phyloP scores from a whole-genome alignment of 2,113 vertebrate genomes.

The Hepsetus odoe region DNA sequence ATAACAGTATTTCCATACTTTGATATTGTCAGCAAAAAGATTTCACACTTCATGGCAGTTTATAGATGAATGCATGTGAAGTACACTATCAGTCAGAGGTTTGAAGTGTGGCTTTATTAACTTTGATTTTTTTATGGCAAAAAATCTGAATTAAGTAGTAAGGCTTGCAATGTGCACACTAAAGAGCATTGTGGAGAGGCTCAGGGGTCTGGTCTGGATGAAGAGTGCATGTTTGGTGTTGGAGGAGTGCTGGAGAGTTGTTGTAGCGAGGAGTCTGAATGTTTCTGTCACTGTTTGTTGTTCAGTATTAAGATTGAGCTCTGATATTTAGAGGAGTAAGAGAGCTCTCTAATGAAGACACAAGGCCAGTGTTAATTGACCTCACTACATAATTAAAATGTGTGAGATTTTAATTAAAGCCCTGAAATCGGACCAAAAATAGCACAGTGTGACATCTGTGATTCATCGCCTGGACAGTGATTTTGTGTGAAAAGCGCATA shows the following conservation, averaged over 20 bases:
- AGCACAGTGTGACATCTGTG: slow-evolving; percentile 18
- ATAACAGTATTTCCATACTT: too few relatives aligned
- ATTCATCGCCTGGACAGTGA: slow-evolving; percentile 39
- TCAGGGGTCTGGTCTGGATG: neutral
- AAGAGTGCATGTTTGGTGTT: neutral
- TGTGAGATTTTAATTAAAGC: slow-evolving; percentile 45
- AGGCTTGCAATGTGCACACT: neutral
- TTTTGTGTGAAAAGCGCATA: neutral
- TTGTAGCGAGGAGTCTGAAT: neutral
- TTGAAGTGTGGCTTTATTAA: too few relatives aligned
- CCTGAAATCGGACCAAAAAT: slow-evolving; percentile 45
- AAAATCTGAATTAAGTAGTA: too few relatives aligned
- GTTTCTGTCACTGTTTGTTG: neutral
- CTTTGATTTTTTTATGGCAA: too few relatives aligned
- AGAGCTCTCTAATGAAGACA: slow-evolving; percentile 6
- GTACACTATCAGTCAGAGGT: too few relatives aligned
- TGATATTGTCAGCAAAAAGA: too few relatives aligned
- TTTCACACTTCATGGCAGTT: too few relatives aligned
- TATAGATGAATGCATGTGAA: too few relatives aligned
- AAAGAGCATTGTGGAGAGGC: neutral
- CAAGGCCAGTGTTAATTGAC: slow-evolving; percentile 32
- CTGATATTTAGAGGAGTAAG: slow-evolving; percentile 13
- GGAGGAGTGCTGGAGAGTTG: neutral
- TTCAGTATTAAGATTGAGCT: neutral
- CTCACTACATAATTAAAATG: slow-evolving; percentile 46